phyloP scores from a whole-genome alignment of 2,888 invertebrate genomes.

The Ectobius pallidus region DNA sequence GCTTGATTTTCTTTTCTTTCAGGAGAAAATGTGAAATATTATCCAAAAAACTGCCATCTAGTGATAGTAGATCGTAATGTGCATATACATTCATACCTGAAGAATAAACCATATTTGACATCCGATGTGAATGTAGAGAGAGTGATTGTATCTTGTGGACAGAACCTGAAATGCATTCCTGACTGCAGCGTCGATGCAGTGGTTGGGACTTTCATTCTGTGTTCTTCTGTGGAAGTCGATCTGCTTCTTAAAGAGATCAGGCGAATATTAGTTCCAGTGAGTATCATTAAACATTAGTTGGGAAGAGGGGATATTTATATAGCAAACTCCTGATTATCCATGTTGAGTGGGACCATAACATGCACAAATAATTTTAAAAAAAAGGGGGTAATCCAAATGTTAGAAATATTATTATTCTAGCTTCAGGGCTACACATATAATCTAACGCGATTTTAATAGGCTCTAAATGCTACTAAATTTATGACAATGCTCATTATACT shows the following conservation, averaged over 20 bases:
- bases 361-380: no score
- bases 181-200: slow-evolving; percentile 17
- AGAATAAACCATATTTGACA: neutral
- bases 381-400: no score
- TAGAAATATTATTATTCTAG: no score
- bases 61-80: slow-evolving; percentile 4
- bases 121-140: neutral
- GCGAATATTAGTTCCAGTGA: slow-evolving; percentile 13
- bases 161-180: neutral
- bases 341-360: no score
- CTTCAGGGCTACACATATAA: no score
- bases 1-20: neutral
- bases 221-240: neutral
- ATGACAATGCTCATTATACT: no score
- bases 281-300: no score
- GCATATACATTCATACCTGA: slow-evolving; percentile 3
- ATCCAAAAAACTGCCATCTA: slow-evolving; percentile 12
- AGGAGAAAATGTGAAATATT: slow-evolving; percentile 25
- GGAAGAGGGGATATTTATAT: no score
- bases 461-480: no score
- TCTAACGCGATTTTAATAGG: no score
- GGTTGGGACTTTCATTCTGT: neutral
- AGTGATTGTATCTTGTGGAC: neutral
- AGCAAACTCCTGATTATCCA: no score
- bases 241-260: slow-evolving; percentile 1